Conservation (phyloP, 2,797 vertebrate species). For the Bryconaethiops microstoma region DNA sequence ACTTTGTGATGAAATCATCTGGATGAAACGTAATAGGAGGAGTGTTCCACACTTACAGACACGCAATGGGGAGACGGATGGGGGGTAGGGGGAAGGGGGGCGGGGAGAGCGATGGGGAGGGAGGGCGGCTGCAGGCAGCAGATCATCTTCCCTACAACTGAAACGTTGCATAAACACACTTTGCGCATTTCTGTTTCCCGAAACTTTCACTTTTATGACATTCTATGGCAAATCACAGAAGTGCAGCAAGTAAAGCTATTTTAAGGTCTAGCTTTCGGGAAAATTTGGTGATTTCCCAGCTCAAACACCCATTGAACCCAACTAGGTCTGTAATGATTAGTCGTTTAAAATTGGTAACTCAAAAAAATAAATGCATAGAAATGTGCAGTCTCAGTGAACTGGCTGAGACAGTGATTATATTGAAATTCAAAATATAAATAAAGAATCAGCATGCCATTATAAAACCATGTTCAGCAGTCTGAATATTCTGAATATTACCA, state of each 20-base stretch:
- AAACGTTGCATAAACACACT: neutral
- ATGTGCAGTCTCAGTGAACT: too few species aligned
- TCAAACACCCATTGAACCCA: neutral
- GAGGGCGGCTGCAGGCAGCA: neutral
- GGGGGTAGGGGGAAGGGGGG: too few species aligned
- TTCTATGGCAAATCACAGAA: neutral
- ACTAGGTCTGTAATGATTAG: too few species aligned
- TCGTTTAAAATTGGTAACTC: too few species aligned
- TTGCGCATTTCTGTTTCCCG: neutral
- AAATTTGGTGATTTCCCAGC: neutral
- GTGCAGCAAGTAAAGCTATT: neutral
- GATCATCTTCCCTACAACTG: constrained; percentile 7
- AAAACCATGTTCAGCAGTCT: too few species aligned
- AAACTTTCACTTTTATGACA: neutral
- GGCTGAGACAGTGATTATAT: too few species aligned
- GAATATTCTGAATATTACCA: too few species aligned
- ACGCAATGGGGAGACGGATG: neutral
- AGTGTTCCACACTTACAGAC: neutral
- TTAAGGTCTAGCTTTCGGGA: neutral
- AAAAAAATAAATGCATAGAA: too few species aligned
- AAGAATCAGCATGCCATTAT: too few species aligned
- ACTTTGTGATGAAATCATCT: constrained; percentile 34
- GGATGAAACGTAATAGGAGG: constrained; percentile 22
- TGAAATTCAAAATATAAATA: too few species aligned
- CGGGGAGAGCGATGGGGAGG: neutral